Evolutionary conservation across 1,140 invertebrate species (phyloP).

Genomic region (Pseudomyrmex flavicornis): DNA sequence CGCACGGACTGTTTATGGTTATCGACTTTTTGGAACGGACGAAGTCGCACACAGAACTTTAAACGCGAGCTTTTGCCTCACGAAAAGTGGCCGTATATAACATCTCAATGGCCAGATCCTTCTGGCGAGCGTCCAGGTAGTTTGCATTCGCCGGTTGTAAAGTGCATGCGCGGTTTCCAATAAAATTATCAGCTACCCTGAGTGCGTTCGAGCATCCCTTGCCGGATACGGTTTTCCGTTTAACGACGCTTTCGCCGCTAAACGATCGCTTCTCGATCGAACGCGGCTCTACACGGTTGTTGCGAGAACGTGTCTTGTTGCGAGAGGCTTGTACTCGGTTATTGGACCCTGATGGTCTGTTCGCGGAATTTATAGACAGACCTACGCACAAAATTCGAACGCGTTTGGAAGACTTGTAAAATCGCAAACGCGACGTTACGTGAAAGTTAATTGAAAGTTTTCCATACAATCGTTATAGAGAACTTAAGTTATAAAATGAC

Average conservation of each 20-base stretch:
- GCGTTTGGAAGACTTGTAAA: neutral
- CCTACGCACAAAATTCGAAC: neutral
- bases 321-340: neutral
- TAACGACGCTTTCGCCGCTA: constrained; percentile 16
- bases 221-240: constrained; percentile 30
- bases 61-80: constrained; percentile 3
- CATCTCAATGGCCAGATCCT: constrained; percentile 75
- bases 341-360: neutral
- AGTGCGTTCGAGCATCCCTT: neutral
- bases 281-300: neutral
- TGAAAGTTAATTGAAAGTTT: too few relatives aligned
- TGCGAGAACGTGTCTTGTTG: constrained; percentile 1
- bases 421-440: neutral
- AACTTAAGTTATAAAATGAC: too few relatives aligned
- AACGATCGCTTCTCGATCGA: constrained; percentile 20
- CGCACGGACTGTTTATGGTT: too few relatives aligned
- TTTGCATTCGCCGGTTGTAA: constrained; percentile 78
- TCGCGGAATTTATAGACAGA: neutral
- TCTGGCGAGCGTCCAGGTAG: constrained; percentile 77
- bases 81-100: constrained; percentile 70
- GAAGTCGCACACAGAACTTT: constrained; percentile 45
- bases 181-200: constrained; percentile 76
- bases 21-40: constrained; percentile 42
- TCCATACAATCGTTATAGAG: too few relatives aligned
- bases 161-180: constrained; percentile 75